Base-by-base conservation (phyloP, 2,888 invertebrate species). In the Oxycera nigricornis region DNA sequence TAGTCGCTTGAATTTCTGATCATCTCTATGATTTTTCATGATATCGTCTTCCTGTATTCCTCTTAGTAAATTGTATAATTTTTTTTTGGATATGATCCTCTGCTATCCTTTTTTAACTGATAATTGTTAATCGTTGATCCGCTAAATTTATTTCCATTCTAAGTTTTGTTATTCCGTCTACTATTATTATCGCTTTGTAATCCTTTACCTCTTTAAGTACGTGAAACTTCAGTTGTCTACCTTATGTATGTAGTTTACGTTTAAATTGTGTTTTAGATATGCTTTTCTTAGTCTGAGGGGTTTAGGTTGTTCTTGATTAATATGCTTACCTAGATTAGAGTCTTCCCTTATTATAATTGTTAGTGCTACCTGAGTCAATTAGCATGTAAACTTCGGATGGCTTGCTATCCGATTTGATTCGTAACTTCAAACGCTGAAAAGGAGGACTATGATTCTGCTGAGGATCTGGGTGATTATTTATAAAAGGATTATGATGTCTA, bases 291-390 rank as follows among this genome's bases (percentile, higher is more conserved):
- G 26, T 59, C 30, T 59, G n/a, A 59, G 59, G 6, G 2, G 30
- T n/a, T 28, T 59, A 9, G 59, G 59, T 28, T 14, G 14, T 14
- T 59, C 30, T 59, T 14, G 30, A 20, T 59, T 28, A 4, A 26
- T 7, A 30, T 30, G 26, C n/a, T 26, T 30, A 28, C 26, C 59
- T 26, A 59, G n/a, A 28, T 59, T 59, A 55, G 9, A 28, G 30
- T 59, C 14, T 59, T 30, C 28, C 28, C 7, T 59, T 7, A 20
- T 28, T 59, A 30, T 55, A 55, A 55, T 55, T 55, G 14, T 28
- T 59, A 4, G 26, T 59, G n/a, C 59, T 59, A 26, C 59, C 28
- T 59, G 30, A 59, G 59, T 59, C 59, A 14, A 26, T 28, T 59
- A 59, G 22, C 28, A 28, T 59, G 9, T 20, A 14, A n/a, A 59